Evolutionary conservation across 2,113 vertebrate species (phyloP).

Genomic region (Petrocephalus zakoni): DNA sequence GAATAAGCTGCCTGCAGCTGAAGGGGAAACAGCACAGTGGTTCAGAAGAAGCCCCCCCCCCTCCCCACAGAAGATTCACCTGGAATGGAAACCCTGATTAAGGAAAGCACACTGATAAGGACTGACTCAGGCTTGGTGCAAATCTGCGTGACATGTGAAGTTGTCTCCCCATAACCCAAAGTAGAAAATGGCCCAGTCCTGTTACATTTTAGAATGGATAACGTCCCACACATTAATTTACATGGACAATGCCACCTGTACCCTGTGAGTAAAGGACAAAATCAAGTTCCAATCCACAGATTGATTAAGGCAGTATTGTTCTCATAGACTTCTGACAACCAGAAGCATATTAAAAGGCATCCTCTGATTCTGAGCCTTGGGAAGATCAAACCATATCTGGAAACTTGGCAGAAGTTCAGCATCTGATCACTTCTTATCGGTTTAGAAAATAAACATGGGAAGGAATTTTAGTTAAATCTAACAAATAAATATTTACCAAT

Average conservation of each 20-base stretch:
- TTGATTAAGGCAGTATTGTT: not conserved
- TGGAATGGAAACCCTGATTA: slow-evolving; percentile 18
- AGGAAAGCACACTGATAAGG: not conserved
- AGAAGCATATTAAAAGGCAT: not conserved
- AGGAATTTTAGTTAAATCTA: not conserved
- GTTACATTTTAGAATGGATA: not conserved
- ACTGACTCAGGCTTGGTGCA: not conserved
- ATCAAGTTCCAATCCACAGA: not conserved
- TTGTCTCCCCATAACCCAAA: not conserved
- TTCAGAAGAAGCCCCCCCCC: not conserved
- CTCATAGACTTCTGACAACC: not conserved
- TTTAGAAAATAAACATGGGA: not conserved
- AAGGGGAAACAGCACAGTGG: slow-evolving; percentile 48
- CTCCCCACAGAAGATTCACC: slow-evolving; percentile 32
- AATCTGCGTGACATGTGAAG: not conserved
- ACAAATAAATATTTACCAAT: not conserved
- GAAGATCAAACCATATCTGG: not conserved
- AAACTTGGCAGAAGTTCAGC: not conserved
- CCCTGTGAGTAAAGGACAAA: not conserved
- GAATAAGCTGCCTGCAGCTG: slow-evolving; percentile 73
- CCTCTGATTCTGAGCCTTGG: not conserved
- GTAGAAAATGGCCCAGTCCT: not conserved
- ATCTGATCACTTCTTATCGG: not conserved
- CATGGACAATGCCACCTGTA: not conserved
- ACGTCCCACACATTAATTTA: not conserved